Evolutionary conservation across 2,797 vertebrate genomes (phyloP), one percentile per base, ranked within the genome.

Genomic region (Pseudomugil tenellus): DNA sequence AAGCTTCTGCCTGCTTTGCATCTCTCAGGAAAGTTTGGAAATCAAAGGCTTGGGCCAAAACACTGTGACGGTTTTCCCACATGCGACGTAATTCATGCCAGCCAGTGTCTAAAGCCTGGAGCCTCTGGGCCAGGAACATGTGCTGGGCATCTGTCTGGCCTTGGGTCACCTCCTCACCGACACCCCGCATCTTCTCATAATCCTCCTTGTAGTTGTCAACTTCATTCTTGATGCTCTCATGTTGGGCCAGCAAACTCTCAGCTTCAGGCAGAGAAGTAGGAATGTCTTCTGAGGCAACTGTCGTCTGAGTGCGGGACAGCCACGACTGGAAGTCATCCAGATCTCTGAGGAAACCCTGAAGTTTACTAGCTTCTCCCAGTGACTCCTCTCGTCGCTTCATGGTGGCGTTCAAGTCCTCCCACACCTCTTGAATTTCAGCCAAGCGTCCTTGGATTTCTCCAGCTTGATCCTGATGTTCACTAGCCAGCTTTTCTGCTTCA

Each of bases 281-380:
- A 9, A 95, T 95, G 67, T 98, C 97, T 67, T 97, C 96, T 0
- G 97, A 98, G 32, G 96, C 98, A 49, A 98, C 95, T 0, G 95
- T 94, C 0, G 96, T 96, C 84, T 96, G 96, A 0, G 97, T 96
- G 58, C 96, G 95, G 12, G 96, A 94, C 0, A 99, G 89, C 97
- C 98, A 99, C 0, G 93, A 96, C 91, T 98, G 97, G 82, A 99
- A 97, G 51, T 96, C 96, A 16, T 96, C 96, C 79, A 98, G 83
- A 67, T 98, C 97, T 16, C 97, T 89, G 48, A 99, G 93, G 92
- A 98, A 98, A 48, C 95, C 96, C 81, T 98, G 98, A 16, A 98
- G 93, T 81, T 96, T 95, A 84, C 95, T 95, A 3, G 97, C 97
- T 79, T 98, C 97, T 0, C 97, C 98, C 89, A 99, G 31, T 0